Evolutionary conservation across 2,888 invertebrate species (phyloP), one percentile per base, ranked within the genome.

Genomic region (Synanthedon vespiformis): DNA sequence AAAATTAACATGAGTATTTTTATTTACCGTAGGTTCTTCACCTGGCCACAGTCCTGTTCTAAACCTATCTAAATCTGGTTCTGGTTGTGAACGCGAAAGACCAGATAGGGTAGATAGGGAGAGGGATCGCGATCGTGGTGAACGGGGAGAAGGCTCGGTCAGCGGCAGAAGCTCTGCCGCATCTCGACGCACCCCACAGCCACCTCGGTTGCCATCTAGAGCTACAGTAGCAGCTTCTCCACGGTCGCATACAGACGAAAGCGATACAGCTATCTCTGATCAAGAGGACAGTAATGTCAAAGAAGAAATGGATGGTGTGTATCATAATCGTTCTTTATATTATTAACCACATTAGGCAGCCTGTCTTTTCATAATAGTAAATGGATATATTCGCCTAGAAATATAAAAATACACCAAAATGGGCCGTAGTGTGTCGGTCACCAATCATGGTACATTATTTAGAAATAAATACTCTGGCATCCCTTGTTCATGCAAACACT

Each of bases 1-100:
- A n/a, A n/a, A n/a, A n/a, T n/a, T n/a, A n/a, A n/a, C n/a, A n/a
- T 34, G 10, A 34, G 6, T 34, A 34, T 34, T 22, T 22, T 34
- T 10, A 34, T 34, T 34, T 34, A 34, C n/a, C 40, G 48, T 88
- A 93, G 94, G 93, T 63, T 95, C 95, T 56, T 94, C 95, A 59
- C 94, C 93, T 68, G 94, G 94, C 53, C 95, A 95, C 88, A 96
- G 96, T 91, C 96, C 96, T 57, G 95, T 96, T 61, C 85, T 96
- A 68, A 96, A 96, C 87, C 89, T 97, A 55, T 96, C 96, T 53
- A 96, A 96, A 85, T 95, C 94, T 54, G 95, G 94, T 52, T 93
- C 92, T 83, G 70, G 93, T 10, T 69, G 93, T 11, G 94, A 94
- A 60, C 94, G 94, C 68, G 91, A 91, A 48, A 67, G 85, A 41